phyloP scores from a whole-genome alignment of 1,140 invertebrate genomes.

The Brachionus asplanchnoidis region DNA sequence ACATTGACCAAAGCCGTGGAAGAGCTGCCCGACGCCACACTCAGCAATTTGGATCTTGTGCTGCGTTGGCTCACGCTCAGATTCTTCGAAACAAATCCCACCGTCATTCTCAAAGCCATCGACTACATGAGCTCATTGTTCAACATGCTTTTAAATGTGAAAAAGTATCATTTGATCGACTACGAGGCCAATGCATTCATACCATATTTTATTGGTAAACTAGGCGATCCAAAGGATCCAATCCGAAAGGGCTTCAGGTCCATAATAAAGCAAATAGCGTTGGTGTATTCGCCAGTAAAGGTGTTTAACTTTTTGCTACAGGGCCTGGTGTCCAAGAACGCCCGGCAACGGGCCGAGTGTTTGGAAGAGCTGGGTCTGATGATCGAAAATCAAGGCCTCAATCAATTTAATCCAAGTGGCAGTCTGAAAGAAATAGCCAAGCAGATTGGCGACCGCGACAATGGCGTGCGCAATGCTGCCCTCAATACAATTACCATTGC shows the following conservation, averaged over 20 bases:
- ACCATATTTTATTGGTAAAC: constrained; percentile 39
- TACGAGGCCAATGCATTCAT: constrained; percentile 35
- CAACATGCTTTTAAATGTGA: constrained; percentile 12
- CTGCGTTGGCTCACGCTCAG: constrained; percentile 90
- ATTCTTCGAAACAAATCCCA: constrained; percentile 97
- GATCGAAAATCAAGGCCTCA: constrained; percentile 81
- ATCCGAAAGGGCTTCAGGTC: constrained; percentile 61
- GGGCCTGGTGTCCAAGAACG: constrained; percentile 91
- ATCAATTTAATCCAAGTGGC: constrained; percentile 68
- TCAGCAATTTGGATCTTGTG: constrained; percentile 86
- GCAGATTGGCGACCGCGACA: constrained; percentile 90
- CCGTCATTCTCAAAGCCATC: constrained; percentile 84
- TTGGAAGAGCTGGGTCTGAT: constrained; percentile 80
- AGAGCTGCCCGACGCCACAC: constrained; percentile 69
- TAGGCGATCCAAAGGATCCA: constrained; percentile 41
- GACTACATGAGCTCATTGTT: constrained; percentile 69
- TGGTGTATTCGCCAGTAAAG: constrained; percentile 81
- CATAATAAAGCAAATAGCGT: constrained; percentile 76
- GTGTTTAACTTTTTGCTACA: constrained; percentile 85
- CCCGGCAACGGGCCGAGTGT: constrained; percentile 82
- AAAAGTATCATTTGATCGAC: constrained; percentile 13
- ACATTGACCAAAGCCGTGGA: constrained; percentile 70
- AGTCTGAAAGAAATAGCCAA: constrained; percentile 86
- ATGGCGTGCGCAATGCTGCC: constrained; percentile 87
- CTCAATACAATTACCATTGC: constrained; percentile 86